A percentile compares a stretch with the other conserved stretches of the same genome.
phyloP scores from a whole-genome alignment of 2,888 invertebrate species.

The Thereva nobilitata region DNA sequence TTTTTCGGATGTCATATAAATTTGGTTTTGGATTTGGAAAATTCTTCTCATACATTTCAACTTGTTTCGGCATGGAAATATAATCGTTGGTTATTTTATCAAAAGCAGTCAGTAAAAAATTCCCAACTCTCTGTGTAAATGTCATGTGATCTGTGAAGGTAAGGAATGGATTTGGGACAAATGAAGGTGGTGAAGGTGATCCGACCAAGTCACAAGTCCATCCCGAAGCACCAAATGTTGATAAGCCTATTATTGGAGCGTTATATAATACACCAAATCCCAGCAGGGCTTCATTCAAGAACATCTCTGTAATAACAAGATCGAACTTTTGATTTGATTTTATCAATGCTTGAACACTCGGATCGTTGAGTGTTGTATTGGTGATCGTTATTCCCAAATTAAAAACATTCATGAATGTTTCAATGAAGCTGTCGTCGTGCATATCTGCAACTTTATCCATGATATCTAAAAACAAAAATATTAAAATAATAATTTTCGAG shows the following conservation, averaged over 20 bases:
- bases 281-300: constrained; percentile 54
- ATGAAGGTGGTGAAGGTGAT: constrained; percentile 22
- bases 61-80: not conserved
- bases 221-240: constrained; percentile 50
- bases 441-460: not conserved
- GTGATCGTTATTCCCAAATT: constrained; percentile 48
- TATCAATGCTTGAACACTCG: constrained; percentile 45
- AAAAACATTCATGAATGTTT: constrained; percentile 11
- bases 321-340: constrained; percentile 54
- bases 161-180: constrained; percentile 33
- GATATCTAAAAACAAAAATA: not conserved
- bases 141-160: constrained; percentile 45
- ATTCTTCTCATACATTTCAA: constrained; percentile 45
- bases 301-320: constrained; percentile 54
- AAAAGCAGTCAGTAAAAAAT: constrained; percentile 41
- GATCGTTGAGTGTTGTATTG: constrained; percentile 45
- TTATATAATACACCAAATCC: constrained; percentile 53
- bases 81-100: not conserved
- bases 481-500: not conserved
- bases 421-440: not conserved
- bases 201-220: constrained; percentile 48
- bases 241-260: constrained; percentile 51
- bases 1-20: constrained; percentile 47
- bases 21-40: constrained; percentile 47
- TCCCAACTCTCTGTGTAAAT: constrained; percentile 44